These are phyloP conservation scores for Mamestra configurata DNA, from an alignment of 1,140 invertebrate genomes.

Conservation along the genomic window DNA sequence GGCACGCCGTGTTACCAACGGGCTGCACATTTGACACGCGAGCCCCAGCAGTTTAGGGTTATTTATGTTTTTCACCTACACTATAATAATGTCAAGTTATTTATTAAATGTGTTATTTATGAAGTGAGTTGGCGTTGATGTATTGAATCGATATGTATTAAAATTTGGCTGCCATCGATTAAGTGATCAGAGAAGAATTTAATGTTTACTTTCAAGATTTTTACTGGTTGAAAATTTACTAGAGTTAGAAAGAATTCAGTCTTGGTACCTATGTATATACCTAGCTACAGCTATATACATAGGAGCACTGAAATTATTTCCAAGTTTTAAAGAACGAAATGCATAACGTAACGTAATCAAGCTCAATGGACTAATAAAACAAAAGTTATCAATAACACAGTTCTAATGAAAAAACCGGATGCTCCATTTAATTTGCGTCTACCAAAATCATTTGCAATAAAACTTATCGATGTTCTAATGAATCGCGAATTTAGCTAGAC, in stretches of 20 bases:
- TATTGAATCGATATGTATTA: slow-evolving; percentile 3
- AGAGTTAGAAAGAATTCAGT: too few species aligned
- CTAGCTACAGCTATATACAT: too few species aligned
- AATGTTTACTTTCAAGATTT: too few species aligned
- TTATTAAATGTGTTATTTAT: slow-evolving; percentile 36
- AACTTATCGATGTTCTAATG: background rate
- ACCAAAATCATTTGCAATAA: background rate
- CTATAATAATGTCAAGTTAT: slow-evolving; percentile 9
- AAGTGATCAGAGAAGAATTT: background rate
- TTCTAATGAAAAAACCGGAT: background rate
- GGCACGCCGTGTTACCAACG: slow-evolving; percentile 29
- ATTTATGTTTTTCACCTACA: slow-evolving; percentile 30
- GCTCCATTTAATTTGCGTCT: background rate
- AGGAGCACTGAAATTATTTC: too few species aligned
- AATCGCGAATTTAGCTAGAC: background rate
- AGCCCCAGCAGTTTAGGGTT: slow-evolving; percentile 11
- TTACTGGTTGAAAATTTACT: too few species aligned
- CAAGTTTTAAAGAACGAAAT: background rate
- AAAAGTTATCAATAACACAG: background rate
- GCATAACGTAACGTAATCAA: background rate
- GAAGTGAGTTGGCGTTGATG: background rate
- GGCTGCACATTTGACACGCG: slow-evolving; percentile 23
- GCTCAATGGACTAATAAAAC: background rate
- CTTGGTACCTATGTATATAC: too few species aligned
- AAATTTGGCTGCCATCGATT: background rate